Evolutionary conservation across 1,140 invertebrate genomes (phyloP).

Genomic region (Lanistes nyassanus): DNA sequence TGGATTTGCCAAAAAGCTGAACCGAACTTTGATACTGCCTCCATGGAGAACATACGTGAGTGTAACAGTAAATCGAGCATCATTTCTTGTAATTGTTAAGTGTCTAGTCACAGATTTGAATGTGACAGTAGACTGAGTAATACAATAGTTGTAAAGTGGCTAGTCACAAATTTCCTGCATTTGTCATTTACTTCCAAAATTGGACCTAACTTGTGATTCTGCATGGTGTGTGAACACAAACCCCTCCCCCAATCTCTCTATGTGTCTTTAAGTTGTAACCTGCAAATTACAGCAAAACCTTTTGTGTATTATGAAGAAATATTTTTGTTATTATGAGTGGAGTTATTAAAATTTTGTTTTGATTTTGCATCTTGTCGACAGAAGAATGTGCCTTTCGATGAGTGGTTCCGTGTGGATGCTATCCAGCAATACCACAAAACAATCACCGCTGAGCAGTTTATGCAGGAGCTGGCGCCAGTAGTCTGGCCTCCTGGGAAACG

Average conservation of each 20-base stretch:
- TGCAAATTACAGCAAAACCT: no score
- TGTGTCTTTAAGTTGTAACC: no score
- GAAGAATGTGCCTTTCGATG: constrained; percentile 82
- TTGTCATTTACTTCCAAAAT: no score
- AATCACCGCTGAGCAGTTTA: constrained; percentile 90
- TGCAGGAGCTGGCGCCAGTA: constrained; percentile 79
- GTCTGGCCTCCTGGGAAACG: constrained; percentile 87
- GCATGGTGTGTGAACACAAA: no score
- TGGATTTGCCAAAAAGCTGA: constrained; percentile 87
- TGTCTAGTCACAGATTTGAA: background rate
- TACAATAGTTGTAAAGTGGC: background rate
- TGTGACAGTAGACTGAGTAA: no score
- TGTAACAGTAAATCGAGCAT: background rate
- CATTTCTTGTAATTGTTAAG: no score
- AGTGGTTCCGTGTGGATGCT: constrained; percentile 86
- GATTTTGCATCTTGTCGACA: constrained; percentile 28
- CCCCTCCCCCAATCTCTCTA: no score
- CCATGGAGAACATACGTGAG: constrained; percentile 75
- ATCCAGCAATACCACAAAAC: constrained; percentile 84
- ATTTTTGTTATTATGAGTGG: no score
- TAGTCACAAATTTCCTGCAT: background rate
- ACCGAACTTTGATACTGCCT: constrained; percentile 90
- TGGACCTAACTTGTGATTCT: no score
- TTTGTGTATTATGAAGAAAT: no score
- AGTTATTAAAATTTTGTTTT: no score